Base-by-base conservation (phyloP, 2,888 invertebrate genomes). In the Pammene aurita region DNA sequence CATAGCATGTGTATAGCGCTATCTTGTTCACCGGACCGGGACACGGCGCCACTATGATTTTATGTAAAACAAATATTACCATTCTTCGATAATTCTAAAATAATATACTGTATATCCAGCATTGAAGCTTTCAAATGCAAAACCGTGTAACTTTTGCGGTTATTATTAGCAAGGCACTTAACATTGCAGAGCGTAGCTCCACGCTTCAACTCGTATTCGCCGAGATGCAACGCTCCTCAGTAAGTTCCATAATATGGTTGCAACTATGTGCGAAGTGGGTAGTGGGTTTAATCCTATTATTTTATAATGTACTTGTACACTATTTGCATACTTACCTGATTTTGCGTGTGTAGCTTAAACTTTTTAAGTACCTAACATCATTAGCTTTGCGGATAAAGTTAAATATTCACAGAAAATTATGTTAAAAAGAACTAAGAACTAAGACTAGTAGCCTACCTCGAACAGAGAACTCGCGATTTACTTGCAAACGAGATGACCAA, bases 221-320 rank as follows among this genome's bases (percentile, higher is more conserved):
- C 9, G 35, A 55, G 60, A 18, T 57, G 57, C 65, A 60, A 56
- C 48, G 56, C 16, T 67, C 50, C 60, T 67, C 55, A 50, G 62
- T 44, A 46, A 61, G 61, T 67, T 62, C 44, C 42, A 34, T 62
- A 67, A 61, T 55, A 46, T 62, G 56, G 55, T 26, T 41, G 62
- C 55, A 67, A 67, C 55, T 62, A 60, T 46, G 48, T 56, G 62
- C 18, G 46, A 66, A 61, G 35, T 35, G 5, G 44, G 35, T 18
- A 16, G 46, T 55, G 38, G 61, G 38, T 55, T 55, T 67, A 67
- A 62, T 55, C 62, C 48, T 67, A 48, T 67, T 56, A 67, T 18
- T 58, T 52, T 66, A 60, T 44, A 66, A 42, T 66, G 46, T 65
- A 56, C 46, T 13, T 64, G 38, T 66, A 60, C 58, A 44, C 16